Evolutionary conservation across 2,113 vertebrate genomes (phyloP).

Genomic region (Gasterosteus nipponicus): DNA sequence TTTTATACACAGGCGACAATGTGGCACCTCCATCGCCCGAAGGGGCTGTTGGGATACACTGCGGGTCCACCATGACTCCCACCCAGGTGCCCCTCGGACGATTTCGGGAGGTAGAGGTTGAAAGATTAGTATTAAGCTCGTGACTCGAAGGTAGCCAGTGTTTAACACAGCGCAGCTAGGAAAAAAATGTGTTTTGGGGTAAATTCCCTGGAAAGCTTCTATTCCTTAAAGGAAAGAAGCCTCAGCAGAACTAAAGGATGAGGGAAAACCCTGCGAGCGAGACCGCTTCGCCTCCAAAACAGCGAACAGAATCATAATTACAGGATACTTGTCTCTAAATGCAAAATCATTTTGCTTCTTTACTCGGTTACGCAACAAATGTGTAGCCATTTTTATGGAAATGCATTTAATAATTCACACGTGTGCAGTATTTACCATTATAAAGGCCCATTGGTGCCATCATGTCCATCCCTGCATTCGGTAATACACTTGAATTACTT

Average conservation of each 20-base stretch:
- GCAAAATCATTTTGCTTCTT: neutral
- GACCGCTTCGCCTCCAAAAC: slow-evolving; percentile 1
- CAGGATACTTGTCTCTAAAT: slow-evolving; percentile 8
- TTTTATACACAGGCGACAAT: slow-evolving; percentile 17
- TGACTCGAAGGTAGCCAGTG: slow-evolving; percentile 26
- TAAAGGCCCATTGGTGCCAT: neutral
- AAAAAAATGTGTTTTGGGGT: slow-evolving; percentile 10
- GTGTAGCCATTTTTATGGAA: neutral
- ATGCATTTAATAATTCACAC: neutral
- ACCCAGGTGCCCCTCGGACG: neutral
- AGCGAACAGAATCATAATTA: slow-evolving; percentile 5
- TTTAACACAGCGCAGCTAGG: slow-evolving; percentile 9
- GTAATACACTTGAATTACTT: neutral
- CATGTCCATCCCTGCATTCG: neutral
- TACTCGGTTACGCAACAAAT: neutral
- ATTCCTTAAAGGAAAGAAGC: slow-evolving; percentile 17
- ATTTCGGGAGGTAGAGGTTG: slow-evolving; percentile 22
- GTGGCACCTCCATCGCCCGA: neutral
- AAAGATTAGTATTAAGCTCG: slow-evolving; percentile 17
- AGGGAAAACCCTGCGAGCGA: slow-evolving; percentile 19
- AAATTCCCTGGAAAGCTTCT: slow-evolving; percentile 26
- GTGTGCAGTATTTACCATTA: neutral
- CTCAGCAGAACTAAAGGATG: slow-evolving; percentile 15
- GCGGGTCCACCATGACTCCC: neutral
- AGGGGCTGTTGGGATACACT: neutral